Percentiles rank a stretch among this genome's conserved stretches.
Evolutionary conservation across 2,797 vertebrate species (phyloP).

Genomic region (Coendou prehensilis): DNA sequence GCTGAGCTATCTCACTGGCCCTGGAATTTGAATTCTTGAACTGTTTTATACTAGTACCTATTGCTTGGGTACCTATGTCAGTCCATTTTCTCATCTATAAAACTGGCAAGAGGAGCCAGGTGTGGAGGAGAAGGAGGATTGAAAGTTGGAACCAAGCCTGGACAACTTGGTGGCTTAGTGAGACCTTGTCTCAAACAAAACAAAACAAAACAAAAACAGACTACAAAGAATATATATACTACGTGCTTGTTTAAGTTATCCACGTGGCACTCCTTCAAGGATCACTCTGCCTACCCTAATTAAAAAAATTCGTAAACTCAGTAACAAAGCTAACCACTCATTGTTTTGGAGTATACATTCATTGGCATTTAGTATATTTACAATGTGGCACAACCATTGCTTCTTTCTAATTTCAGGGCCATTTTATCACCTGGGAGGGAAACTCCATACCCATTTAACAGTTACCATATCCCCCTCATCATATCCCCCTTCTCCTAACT

Average conservation of each 20-base stretch:
- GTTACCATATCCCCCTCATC: background rate
- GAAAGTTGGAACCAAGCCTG: background rate
- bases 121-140: background rate
- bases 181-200: background rate
- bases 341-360: background rate
- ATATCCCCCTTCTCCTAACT: background rate
- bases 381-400: background rate
- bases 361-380: background rate
- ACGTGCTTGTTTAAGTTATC: conserved; percentile 39
- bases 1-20: too few species aligned
- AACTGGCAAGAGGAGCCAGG: background rate
- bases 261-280: background rate
- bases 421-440: conserved; percentile 30
- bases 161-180: background rate
- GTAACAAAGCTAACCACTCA: background rate
- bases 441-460: background rate
- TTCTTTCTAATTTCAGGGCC: background rate
- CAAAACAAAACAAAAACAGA: background rate
- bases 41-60: background rate
- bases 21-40: conserved; percentile 51
- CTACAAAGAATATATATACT: background rate
- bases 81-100: background rate
- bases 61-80: background rate
- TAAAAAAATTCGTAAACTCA: background rate
- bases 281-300: background rate